Evolutionary conservation across 2,888 invertebrate genomes (phyloP), one percentile per base, ranked within the genome.

Genomic region (Perizoma affinitatum): DNA sequence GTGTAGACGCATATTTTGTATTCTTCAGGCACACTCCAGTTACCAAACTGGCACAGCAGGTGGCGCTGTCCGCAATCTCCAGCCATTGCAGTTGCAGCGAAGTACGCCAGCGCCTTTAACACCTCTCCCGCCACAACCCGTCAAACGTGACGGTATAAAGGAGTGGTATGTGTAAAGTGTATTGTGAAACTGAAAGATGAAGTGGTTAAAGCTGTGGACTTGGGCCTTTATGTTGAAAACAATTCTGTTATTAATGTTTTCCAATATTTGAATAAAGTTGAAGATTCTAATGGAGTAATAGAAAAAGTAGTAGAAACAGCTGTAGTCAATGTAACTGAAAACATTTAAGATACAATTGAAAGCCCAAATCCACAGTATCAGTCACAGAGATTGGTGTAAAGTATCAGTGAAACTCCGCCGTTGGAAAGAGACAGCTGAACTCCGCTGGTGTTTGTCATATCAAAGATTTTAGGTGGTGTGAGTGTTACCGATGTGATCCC

Each of bases 111-210:
- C 92, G 51, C 88, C 91, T 44, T 92, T 93, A 64, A 94, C 88
- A 61, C 93, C 94, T 61, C 93, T 89, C 66, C 94, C 93, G 71
- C 70, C 90, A 42, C 90, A 89, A 69, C 91, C 91, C 3, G 86
- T 96, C 87, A 96, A 97, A 80, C 94, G 96, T 66, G 97, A 97
- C 94, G 97, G 97, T 84, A 97, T 98, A 83, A 98, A 98, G 93
- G 98, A 98, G 94, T 98, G 98, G 98, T 98, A 98, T 88, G 98
- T 98, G 88, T 98, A 96, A 79, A 64, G 49, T 35, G 35, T 36
- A 36, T 22, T 34, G 7, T 22, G n/a, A 44, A 40, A 34, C 34
- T 46, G n/a, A 22, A 22, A 45, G 33, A n/a, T 0, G 35, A 46
- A 36, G 43, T 36, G 44, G 40, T 10, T 46, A 7, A n/a, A 45